Evolutionary conservation across 2,113 vertebrate genomes (phyloP).

Genomic region (Hystrix cristata): DNA sequence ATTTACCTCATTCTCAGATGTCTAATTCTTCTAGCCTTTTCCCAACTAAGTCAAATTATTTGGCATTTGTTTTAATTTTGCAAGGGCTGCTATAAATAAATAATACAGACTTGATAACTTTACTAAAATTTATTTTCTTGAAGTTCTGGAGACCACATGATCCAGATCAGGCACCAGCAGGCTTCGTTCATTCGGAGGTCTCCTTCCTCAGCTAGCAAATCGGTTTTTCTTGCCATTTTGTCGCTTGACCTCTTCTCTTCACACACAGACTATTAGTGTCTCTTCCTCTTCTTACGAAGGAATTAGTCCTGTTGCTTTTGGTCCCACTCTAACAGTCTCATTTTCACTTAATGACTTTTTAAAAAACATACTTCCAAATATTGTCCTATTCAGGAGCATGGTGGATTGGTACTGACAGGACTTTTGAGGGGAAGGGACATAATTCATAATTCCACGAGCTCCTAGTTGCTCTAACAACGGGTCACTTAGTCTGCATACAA

Average conservation of each 20-base stretch:
- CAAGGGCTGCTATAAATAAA: background rate
- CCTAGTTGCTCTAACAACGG: background rate
- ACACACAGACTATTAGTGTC: background rate
- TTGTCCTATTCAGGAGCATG: background rate
- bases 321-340: background rate
- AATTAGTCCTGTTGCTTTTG: background rate
- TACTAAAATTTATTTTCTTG: background rate
- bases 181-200: background rate
- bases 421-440: background rate
- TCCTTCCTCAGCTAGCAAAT: background rate
- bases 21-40: background rate
- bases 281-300: background rate
- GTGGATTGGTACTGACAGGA: background rate
- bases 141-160: background rate
- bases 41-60: background rate
- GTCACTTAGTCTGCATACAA: background rate
- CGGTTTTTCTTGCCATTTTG: background rate
- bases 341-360: background rate
- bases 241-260: background rate
- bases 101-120: background rate
- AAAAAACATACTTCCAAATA: background rate
- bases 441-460: background rate
- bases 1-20: background rate
- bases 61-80: background rate
- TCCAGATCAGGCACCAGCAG: background rate